These are phyloP conservation scores for Odocoileus virginianus DNA, from an alignment of 2,113 vertebrate genomes.

Conservation along the genomic window DNA sequence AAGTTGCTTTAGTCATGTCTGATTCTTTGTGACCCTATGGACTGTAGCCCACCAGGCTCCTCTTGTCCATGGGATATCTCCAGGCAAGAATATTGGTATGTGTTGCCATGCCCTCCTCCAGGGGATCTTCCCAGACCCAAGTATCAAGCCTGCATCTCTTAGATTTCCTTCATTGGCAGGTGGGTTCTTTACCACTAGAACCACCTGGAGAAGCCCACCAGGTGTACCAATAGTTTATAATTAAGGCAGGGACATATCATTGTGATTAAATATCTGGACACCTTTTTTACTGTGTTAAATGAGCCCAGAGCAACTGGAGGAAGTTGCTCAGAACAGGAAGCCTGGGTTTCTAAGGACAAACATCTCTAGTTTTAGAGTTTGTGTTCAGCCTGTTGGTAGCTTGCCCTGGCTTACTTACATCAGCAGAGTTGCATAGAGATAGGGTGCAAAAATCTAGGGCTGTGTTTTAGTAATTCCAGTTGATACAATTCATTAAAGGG, in stretches of 20 bases:
- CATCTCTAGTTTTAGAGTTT: neutral
- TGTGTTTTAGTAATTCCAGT: conserved; percentile 45
- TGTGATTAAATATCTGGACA: neutral
- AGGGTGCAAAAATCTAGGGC: neutral
- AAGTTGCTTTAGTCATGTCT: neutral
- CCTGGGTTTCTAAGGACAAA: neutral
- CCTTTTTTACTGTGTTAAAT: neutral
- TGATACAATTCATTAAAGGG: conserved; percentile 38
- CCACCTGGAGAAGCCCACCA: neutral
- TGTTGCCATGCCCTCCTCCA: neutral
- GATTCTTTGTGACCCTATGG: neutral
- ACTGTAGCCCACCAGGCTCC: neutral
- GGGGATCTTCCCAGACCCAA: neutral
- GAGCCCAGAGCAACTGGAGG: neutral
- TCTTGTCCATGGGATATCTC: neutral
- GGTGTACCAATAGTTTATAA: neutral
- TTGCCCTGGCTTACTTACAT: neutral
- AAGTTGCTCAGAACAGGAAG: neutral
- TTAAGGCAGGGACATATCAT: neutral
- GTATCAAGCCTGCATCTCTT: neutral
- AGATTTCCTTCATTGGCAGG: neutral
- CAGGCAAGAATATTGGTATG: neutral
- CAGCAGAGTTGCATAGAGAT: neutral
- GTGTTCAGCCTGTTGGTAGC: neutral
- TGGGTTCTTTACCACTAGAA: neutral